Percentiles rank a stretch among this genome's conserved stretches.
Evolutionary conservation across 2,113 vertebrate species (phyloP).

Genomic region (Trochalopteron elliotii): DNA sequence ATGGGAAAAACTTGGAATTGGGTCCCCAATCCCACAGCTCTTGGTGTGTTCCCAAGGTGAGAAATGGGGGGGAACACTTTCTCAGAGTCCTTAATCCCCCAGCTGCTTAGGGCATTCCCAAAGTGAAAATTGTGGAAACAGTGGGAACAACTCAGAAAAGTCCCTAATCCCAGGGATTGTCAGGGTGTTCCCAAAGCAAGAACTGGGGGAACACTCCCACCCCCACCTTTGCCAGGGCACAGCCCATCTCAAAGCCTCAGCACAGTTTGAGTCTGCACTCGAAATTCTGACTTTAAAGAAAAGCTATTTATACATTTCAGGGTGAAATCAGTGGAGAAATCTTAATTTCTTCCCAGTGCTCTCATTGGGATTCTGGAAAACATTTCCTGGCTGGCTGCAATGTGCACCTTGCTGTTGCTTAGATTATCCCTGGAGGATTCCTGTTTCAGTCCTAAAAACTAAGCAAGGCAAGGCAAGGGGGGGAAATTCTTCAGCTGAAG

Average conservation of each 20-base stretch:
- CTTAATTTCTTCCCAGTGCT: background rate
- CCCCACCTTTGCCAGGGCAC: background rate
- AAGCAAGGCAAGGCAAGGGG: background rate
- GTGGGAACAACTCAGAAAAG: fast-evolving
- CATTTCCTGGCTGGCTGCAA: background rate
- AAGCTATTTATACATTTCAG: background rate
- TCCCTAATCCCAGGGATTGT: background rate
- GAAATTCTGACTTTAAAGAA: background rate
- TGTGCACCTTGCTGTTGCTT: background rate
- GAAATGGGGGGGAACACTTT: background rate
- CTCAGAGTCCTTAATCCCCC: background rate
- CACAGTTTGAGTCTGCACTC: background rate
- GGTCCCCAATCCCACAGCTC: background rate
- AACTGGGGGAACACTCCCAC: background rate
- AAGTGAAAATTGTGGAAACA: background rate
- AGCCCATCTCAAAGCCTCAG: background rate
- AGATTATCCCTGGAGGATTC: background rate
- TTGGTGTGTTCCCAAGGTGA: fast-evolving
- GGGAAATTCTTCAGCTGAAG: background rate
- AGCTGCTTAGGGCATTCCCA: background rate
- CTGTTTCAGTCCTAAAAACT: background rate
- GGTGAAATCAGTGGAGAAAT: background rate
- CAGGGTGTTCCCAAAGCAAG: background rate
- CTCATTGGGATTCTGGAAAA: background rate
- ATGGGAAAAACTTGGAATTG: background rate